These are phyloP conservation scores for Seriola rivoliana DNA, from an alignment of 2,113 vertebrate species.

Conservation along the genomic window DNA sequence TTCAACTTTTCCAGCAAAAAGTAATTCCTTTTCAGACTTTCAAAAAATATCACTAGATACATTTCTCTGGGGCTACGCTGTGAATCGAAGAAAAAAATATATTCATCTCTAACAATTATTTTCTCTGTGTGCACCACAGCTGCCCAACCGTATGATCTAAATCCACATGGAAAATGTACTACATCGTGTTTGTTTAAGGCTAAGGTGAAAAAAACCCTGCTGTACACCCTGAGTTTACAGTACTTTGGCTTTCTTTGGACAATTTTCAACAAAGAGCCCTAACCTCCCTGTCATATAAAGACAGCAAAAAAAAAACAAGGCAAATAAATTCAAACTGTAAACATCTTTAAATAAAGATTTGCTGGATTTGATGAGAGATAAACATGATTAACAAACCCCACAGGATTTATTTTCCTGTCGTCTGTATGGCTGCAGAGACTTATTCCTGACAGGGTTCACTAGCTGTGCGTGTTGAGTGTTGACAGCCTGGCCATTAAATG, in stretches of 20 bases:
- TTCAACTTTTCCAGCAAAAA: conserved; percentile 20
- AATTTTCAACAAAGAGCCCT: not conserved
- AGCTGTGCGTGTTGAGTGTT: conserved; percentile 78
- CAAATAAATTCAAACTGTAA: conserved; percentile 17
- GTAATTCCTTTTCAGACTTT: conserved; percentile 1
- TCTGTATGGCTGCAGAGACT: conserved; percentile 14
- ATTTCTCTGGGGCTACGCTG: not conserved
- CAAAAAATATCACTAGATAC: conserved; percentile 14
- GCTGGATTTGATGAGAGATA: conserved; percentile 2
- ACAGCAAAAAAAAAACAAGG: not conserved
- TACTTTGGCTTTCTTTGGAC: conserved; percentile 26
- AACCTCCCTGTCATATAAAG: not conserved
- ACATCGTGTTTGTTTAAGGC: conserved; percentile 2
- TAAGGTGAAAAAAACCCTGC: not conserved
- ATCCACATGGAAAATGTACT: conserved; percentile 11
- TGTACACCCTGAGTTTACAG: conserved; percentile 53
- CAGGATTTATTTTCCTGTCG: not conserved
- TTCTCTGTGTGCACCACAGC: conserved; percentile 23
- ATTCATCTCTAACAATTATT: conserved; percentile 23
- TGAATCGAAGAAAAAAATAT: conserved; percentile 6
- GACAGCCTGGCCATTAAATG: conserved; percentile 75
- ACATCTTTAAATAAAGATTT: conserved; percentile 28
- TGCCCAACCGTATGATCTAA: not conserved
- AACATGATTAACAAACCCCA: conserved; percentile 19
- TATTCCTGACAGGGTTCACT: conserved; percentile 53